Percentiles rank a stretch among this genome's conserved stretches.
Evolutionary conservation across 2,113 vertebrate species (phyloP).

Genomic region (Eidolon helvum): DNA sequence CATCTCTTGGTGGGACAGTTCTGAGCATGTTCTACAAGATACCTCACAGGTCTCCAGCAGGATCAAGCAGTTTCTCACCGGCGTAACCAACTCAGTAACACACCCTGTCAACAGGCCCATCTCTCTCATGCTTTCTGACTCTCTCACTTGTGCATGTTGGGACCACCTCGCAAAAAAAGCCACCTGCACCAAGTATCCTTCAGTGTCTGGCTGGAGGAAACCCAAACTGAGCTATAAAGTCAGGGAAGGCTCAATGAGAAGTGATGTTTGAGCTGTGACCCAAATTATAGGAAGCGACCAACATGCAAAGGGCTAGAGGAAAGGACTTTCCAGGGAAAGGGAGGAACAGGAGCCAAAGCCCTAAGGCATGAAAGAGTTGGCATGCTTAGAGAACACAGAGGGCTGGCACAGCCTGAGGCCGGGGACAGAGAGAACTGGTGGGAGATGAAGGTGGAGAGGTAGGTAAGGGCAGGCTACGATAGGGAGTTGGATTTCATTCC

Average conservation of each 20-base stretch:
- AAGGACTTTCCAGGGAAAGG: not conserved
- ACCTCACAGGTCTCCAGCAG: not conserved
- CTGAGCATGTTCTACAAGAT: not conserved
- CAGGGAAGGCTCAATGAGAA: not conserved
- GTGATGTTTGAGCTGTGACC: not conserved
- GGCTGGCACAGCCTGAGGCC: not conserved
- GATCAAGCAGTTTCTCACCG: not conserved
- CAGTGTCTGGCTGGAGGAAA: not conserved
- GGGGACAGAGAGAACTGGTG: not conserved
- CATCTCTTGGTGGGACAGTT: not conserved
- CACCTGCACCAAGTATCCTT: not conserved
- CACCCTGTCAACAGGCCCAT: not conserved
- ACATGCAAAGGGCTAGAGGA: not conserved
- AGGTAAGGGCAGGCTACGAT: not conserved
- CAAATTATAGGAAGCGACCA: not conserved
- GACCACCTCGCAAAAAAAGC: not conserved
- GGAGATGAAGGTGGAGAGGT: not conserved
- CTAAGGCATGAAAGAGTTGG: not conserved
- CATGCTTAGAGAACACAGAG: not conserved
- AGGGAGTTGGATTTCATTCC: not conserved
- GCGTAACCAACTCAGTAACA: not conserved
- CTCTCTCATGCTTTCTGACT: not conserved
- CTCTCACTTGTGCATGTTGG: not conserved
- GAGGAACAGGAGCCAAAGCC: not conserved
- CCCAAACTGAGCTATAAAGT: not conserved